Evolutionary conservation across 2,113 vertebrate genomes (phyloP).

Genomic region (Eonycteris spelaea): DNA sequence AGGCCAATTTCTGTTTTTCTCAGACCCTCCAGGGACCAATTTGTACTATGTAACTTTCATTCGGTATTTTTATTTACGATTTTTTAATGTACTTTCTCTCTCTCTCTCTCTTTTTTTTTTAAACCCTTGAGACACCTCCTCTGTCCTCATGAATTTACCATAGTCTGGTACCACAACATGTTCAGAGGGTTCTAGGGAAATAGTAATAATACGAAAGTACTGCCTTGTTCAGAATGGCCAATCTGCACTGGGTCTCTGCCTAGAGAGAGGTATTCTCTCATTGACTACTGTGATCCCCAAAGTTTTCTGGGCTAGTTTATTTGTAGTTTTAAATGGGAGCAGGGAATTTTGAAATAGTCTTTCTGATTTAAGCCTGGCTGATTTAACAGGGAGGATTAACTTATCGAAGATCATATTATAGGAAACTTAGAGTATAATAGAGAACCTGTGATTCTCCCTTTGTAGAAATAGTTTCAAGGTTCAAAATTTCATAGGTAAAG

Average conservation of each 20-base stretch:
- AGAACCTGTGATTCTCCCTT: background rate
- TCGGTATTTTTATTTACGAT: background rate
- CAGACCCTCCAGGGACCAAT: background rate
- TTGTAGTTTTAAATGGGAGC: background rate
- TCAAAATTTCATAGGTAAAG: background rate
- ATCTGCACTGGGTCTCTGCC: background rate
- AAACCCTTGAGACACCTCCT: background rate
- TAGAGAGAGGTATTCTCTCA: background rate
- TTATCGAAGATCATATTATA: background rate
- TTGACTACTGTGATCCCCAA: background rate
- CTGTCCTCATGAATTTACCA: background rate
- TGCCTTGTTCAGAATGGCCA: background rate
- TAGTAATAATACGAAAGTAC: background rate
- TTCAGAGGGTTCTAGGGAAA: background rate
- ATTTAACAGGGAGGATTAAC: background rate
- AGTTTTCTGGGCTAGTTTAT: background rate
- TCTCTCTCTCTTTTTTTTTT: too few species aligned
- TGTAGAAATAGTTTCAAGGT: background rate
- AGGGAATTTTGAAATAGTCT: background rate
- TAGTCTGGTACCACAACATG: background rate
- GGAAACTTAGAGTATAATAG: background rate
- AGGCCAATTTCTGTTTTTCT: background rate
- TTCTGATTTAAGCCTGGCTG: background rate
- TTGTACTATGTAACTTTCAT: constrained; percentile 15
- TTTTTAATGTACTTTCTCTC: background rate